Evolutionary conservation across 2,797 vertebrate species (phyloP), one percentile per base, ranked within the genome.

Genomic region (Chelidonichthys spinosus): DNA sequence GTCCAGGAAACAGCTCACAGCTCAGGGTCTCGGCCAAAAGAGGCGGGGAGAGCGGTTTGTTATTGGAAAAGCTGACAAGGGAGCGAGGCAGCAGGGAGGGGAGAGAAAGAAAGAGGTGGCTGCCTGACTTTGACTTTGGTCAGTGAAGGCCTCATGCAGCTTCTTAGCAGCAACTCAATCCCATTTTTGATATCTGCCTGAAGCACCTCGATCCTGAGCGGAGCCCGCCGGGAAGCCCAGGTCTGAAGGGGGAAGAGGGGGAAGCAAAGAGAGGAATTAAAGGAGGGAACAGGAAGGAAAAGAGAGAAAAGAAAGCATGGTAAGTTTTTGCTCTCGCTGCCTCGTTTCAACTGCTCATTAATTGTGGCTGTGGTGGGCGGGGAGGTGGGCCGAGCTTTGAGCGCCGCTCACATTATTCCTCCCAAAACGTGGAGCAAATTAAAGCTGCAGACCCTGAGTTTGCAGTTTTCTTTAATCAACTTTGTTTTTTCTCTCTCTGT

Each of bases 1-100:
- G 47, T 93, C 94, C 95, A 96, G 96, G 95, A 97, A 97, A 95
- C 96, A 92, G 94, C 96, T 95, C 91, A 42, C 93, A 93, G 95
- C 95, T 90, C 95, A 94, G 96, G 94, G 95, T 95, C 95, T 95
- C 92, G 92, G 96, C 96, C 91, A 86, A 68, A 74, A 58, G 83
- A 82, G 90, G 86, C 73, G 82, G 83, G 68, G 58, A 84, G 42
- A 25, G 67, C 25, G 39, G 84, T 95, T 92, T 94, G 89, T 94
- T 92, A 92, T 81, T 96, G 97, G 96, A 98, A 98, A 98, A 96
- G 95, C 93, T 97, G 96, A 97, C 94, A 92, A 89, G 93, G 67
- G 76, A 74, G 79, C 39, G 55, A 72, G 72, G 63, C 56, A 74
- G 69, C 52, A 9, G 74, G 59, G 72, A 70, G 74, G 67, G 56